These are phyloP conservation scores for Pomacea maculata DNA, from an alignment of 1,140 invertebrate genomes.

Conservation along the genomic window DNA sequence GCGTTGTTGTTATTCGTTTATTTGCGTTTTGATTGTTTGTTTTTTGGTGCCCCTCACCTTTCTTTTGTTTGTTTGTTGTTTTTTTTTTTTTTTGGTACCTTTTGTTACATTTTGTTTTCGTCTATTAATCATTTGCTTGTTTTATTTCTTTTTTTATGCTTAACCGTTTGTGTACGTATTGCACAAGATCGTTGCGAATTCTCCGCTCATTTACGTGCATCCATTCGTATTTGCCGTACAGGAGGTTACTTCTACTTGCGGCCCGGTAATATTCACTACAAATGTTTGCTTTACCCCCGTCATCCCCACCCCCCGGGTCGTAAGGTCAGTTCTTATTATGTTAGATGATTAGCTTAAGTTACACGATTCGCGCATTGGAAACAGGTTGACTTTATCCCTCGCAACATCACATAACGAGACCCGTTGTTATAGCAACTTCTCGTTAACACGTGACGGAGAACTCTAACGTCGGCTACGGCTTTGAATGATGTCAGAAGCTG, in stretches of 20 bases:
- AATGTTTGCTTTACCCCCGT: too few species aligned
- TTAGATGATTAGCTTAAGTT: too few species aligned
- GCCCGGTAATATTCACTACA: too few species aligned
- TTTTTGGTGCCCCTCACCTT: not conserved
- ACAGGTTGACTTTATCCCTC: too few species aligned
- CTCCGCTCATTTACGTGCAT: not conserved
- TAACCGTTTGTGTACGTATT: not conserved
- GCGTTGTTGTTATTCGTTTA: not conserved
- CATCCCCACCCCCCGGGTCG: too few species aligned
- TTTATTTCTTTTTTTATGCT: not conserved
- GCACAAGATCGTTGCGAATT: not conserved
- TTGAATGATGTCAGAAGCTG: too few species aligned
- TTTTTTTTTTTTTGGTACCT: slow-evolving; percentile 7
- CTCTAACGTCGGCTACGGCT: too few species aligned
- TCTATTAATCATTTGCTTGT: not conserved
- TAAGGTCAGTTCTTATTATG: too few species aligned
- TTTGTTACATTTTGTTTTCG: not conserved
- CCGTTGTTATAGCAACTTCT: too few species aligned
- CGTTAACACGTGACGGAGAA: too few species aligned
- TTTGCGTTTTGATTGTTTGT: not conserved
- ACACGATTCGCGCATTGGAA: too few species aligned
- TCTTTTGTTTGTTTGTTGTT: slow-evolving; percentile 6
- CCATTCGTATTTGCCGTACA: not conserved
- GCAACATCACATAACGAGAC: too few species aligned
- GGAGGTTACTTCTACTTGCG: not conserved